phyloP scores from a whole-genome alignment of 2,113 vertebrate species.

The Himantopus leucocephalus region DNA sequence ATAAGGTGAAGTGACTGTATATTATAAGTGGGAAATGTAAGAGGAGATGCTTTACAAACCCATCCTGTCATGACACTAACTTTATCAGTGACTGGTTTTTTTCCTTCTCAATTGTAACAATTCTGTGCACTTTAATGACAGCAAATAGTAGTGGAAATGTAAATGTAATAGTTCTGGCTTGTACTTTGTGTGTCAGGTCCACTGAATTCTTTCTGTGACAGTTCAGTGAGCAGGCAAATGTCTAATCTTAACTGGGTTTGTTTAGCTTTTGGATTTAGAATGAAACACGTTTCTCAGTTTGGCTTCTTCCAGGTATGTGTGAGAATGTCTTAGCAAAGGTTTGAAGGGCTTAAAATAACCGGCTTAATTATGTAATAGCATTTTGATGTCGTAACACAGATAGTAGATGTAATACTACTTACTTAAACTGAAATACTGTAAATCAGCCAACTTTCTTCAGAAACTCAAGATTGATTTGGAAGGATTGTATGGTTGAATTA shows the following conservation, averaged over 20 bases:
- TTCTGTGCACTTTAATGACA: background rate
- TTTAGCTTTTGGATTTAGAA: background rate
- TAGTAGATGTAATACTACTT: background rate
- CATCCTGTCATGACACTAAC: background rate
- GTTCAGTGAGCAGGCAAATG: background rate
- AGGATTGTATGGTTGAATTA: background rate
- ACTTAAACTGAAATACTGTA: background rate
- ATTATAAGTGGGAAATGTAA: background rate
- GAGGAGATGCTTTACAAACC: background rate
- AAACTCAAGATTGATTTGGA: background rate
- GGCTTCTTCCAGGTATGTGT: background rate
- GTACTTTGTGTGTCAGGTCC: background rate
- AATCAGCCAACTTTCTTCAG: background rate
- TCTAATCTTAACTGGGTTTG: background rate
- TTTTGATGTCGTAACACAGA: background rate
- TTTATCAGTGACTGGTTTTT: background rate
- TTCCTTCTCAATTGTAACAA: background rate
- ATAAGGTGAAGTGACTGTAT: background rate
- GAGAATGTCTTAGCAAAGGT: background rate
- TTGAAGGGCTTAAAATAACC: constrained; percentile 49
- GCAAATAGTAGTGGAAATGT: background rate
- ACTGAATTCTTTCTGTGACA: background rate
- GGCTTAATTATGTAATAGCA: constrained; percentile 27
- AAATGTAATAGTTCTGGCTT: background rate
- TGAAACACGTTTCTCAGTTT: background rate